phyloP scores from a whole-genome alignment of 2,797 vertebrate species.

The Acridotheres tristis region DNA sequence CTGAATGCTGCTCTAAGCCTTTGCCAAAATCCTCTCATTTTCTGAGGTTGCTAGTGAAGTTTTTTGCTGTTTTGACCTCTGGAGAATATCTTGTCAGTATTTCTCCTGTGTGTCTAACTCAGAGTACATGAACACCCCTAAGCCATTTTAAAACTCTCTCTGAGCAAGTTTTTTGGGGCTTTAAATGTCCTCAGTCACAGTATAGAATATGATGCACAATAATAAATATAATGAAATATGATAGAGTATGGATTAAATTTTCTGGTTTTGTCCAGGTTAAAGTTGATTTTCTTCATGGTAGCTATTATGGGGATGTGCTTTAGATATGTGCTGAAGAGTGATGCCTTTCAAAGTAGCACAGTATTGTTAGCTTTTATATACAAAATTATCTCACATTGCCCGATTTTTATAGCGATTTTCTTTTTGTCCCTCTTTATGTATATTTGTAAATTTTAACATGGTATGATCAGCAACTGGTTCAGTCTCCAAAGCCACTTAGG shows the following conservation, averaged over 20 bases:
- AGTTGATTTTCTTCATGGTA: background rate
- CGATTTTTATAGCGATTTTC: background rate
- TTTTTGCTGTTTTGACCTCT: background rate
- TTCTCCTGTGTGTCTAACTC: background rate
- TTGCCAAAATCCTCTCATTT: background rate
- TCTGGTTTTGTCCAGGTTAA: background rate
- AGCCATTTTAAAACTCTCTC: background rate
- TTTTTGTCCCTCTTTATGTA: background rate
- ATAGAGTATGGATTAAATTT: background rate
- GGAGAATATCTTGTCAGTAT: background rate
- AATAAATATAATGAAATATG: background rate
- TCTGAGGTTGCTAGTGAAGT: fast-evolving
- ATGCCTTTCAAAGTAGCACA: background rate
- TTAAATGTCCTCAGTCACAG: background rate
- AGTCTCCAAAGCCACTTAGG: background rate
- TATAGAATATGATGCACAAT: background rate
- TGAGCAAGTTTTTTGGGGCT: background rate
- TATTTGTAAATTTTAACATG: background rate
- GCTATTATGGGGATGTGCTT: background rate
- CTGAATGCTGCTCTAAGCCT: background rate
- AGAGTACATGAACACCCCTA: background rate
- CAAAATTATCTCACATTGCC: background rate
- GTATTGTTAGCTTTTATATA: background rate
- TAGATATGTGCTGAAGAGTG: background rate
- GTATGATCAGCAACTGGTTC: background rate